Evolutionary conservation across 2,888 invertebrate genomes (phyloP).

Genomic region (Steinernema scapterisci): DNA sequence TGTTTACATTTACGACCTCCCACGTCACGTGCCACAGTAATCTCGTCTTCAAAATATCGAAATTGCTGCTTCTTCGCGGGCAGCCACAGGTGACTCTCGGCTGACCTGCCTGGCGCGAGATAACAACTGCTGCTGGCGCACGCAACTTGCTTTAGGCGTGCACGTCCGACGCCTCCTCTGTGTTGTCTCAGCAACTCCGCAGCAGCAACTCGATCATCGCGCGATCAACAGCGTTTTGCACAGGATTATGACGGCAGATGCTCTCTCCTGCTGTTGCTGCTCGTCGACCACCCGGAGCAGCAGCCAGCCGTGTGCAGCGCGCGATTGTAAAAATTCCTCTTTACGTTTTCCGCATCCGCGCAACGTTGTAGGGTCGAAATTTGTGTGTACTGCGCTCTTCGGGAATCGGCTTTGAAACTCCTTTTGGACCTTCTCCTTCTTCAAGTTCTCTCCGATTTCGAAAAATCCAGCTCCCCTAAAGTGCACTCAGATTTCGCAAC

Average conservation of each 20-base stretch:
- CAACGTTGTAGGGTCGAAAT: too few species aligned
- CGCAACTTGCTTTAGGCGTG: conserved; percentile 20
- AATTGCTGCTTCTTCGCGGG: background rate
- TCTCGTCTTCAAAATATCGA: background rate
- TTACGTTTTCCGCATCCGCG: too few species aligned
- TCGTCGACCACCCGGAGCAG: conserved; percentile 4
- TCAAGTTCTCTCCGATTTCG: too few species aligned
- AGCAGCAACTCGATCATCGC: conserved; percentile 11
- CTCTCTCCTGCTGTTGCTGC: background rate
- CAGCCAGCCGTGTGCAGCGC: background rate
- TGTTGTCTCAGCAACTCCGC: background rate
- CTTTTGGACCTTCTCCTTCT: too few species aligned
- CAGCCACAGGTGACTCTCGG: background rate
- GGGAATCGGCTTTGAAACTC: too few species aligned
- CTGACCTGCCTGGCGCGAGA: conserved; percentile 19
- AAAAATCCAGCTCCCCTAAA: too few species aligned
- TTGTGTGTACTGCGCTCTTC: too few species aligned
- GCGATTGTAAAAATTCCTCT: too few species aligned
- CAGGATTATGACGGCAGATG: conserved; percentile 19
- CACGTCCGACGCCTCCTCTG: conserved; percentile 8
- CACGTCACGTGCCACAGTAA: conserved; percentile 3
- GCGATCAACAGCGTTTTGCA: conserved; percentile 29
- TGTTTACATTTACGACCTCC: background rate
- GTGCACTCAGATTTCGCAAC: too few species aligned
- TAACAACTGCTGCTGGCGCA: conserved; percentile 7